Percentiles rank a stretch among this genome's conserved stretches.
Conservation (phyloP, 2,797 vertebrate species). For the Cheracebus regulus region DNA sequence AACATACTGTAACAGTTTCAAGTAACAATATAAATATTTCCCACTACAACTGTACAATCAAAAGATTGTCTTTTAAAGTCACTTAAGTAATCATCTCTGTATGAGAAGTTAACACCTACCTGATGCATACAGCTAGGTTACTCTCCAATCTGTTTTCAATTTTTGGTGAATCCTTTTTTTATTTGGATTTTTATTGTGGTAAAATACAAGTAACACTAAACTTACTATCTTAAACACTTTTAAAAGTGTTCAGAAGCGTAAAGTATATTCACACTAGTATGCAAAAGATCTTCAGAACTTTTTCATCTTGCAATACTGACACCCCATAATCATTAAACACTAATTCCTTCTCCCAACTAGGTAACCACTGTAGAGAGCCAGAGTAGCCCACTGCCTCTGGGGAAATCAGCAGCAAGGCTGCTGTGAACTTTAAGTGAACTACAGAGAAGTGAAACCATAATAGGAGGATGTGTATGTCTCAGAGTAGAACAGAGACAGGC, state of each 20-base stretch:
- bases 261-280: not conserved
- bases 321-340: not conserved
- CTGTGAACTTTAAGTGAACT: too few relatives aligned
- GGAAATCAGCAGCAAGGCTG: too few relatives aligned
- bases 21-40: slow-evolving; percentile 34
- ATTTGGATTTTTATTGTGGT: not conserved
- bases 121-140: not conserved
- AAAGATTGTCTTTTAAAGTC: slow-evolving; percentile 1
- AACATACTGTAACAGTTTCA: not conserved
- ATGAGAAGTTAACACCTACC: not conserved
- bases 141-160: not conserved
- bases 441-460: too few relatives aligned
- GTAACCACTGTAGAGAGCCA: not conserved
- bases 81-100: not conserved
- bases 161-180: not conserved
- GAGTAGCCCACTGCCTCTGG: too few relatives aligned
- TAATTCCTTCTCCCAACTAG: not conserved
- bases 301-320: not conserved
- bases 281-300: not conserved
- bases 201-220: not conserved
- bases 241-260: too few relatives aligned
- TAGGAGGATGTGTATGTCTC: too few relatives aligned
- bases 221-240: not conserved
- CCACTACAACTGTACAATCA: not conserved
- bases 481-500: too few relatives aligned